Conservation (phyloP, 2,113 vertebrate species). For the mouse (Mus musculus) region GRCm39 chr4:56197501-56198000, state of each 20-base stretch:
- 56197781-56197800: background rate
- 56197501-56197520: background rate
- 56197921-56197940: constrained; percentile 4
- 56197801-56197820: constrained; percentile 39
- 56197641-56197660: background rate
- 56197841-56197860: background rate
- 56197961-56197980: constrained; percentile 55
- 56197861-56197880: background rate
- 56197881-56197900: constrained; percentile 2
- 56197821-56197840: background rate
- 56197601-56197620: background rate
- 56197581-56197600: background rate
- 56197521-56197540: background rate
- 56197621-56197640: background rate
- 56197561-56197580: background rate
- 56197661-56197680: background rate
- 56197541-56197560: background rate
- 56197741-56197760: background rate
- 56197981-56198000: constrained; percentile 21
- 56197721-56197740: background rate
- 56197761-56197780: background rate
- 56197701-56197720: background rate
- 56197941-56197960: constrained; percentile 49
- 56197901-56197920: constrained; percentile 43
- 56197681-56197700: too few relatives aligned